Base-by-base conservation (phyloP, 1,140 invertebrate genomes). In the Dysdera silvatica region DNA sequence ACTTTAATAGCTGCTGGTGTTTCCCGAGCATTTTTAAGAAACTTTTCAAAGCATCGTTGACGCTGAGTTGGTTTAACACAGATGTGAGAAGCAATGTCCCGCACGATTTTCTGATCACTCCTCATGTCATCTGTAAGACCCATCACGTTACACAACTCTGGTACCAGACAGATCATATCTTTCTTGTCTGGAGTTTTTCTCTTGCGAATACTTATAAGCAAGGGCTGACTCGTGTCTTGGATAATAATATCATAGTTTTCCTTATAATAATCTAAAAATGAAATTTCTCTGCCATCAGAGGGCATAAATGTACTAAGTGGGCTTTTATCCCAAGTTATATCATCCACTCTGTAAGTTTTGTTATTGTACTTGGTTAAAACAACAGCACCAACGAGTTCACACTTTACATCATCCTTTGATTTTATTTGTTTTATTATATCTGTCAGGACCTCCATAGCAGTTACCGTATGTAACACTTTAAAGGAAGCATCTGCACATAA, bases 321-420 rank as follows among this genome's bases (percentile, higher is more conserved):
- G 16, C 78, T 79, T 73, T 83, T 84, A 43, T 86, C 79, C 75
- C 86, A 95, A 48, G 85, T 81, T 2, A 98, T 83, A 71, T 97
- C 94, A 76, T 95, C 91, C 26, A 98, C 79, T 32, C 84, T 78
- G 72, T 97, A 97, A 0, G 88, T 88, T 71, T 83, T 87, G 70
- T 95, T 94, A 69, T 97, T 97, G 70, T 97, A 97, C 49, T 86
- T 80, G 0, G 94, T 96, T n/a, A 97, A 73, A 0, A 97, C 89
- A 52, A 85, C 75, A 68, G 71, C 71, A 67, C 87, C 88, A 28
- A 88, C 74, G 0, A 91, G 71, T 45, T 79, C 76, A 28, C 82
- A 80, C 10, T 76, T 74, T 55, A 84, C 84, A 0, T 76, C 74
- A 12, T 79, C 77, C 63, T 80, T 79, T 6, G 66, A 37, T 3